Conservation (phyloP, 2,888 invertebrate species). For the Spatulosminthurus flaviceps region DNA sequence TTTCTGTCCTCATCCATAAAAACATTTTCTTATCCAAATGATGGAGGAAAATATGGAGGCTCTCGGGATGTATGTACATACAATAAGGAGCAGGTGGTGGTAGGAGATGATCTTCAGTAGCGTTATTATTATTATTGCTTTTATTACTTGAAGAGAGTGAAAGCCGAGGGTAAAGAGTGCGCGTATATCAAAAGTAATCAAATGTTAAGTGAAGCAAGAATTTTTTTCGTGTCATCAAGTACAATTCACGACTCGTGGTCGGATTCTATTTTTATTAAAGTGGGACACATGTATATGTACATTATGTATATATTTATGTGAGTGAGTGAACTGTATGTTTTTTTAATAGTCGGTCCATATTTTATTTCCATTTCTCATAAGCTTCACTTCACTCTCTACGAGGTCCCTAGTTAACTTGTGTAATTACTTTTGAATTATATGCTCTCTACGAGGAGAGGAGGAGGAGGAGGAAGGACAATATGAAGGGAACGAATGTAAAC, state of each 20-base stretch:
- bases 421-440: not conserved
- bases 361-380: too few species aligned
- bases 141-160: not conserved
- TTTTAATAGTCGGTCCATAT: too few species aligned
- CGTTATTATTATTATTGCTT: not conserved
- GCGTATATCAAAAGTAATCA: not conserved
- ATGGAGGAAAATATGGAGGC: too few species aligned
- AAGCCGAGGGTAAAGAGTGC: not conserved
- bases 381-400: too few species aligned
- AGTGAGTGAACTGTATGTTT: too few species aligned
- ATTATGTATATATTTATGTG: too few species aligned
- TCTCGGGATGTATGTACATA: too few species aligned
- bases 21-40: too few species aligned
- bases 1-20: too few species aligned
- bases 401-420: not conserved
- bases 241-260: constrained; percentile 14
- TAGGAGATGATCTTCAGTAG: not conserved
- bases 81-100: not conserved
- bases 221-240: not conserved
- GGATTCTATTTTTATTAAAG: not conserved
- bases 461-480: not conserved
- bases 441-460: too few species aligned
- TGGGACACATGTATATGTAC: not conserved
- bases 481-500: not conserved
- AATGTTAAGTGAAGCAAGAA: not conserved